A percentile compares a stretch with the other conserved stretches of the same genome.
Conservation (phyloP, 2,113 vertebrate genomes). For the Trinectes maculatus region DNA sequence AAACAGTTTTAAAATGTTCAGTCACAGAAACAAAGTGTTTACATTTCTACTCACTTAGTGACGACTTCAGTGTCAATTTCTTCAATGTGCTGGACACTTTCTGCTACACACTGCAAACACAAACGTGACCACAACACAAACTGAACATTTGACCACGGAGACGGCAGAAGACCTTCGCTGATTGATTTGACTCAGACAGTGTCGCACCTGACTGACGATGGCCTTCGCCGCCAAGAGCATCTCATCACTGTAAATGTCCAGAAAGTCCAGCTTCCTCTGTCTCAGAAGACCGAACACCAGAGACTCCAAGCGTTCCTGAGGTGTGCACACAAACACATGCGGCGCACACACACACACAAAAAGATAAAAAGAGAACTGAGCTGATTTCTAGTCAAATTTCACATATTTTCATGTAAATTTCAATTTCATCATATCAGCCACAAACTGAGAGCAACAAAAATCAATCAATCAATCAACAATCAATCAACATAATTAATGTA, state of each 20-base stretch:
- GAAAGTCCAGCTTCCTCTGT: slow-evolving; percentile 95
- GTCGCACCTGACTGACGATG: slow-evolving; percentile 91
- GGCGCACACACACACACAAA: slow-evolving; percentile 8
- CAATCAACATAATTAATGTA: no score
- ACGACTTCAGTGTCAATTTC: slow-evolving; percentile 91
- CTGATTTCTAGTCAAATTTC: no score
- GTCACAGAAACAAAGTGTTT: no score
- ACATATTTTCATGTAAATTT: no score
- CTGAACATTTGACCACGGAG: neutral
- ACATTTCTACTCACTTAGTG: slow-evolving; percentile 88
- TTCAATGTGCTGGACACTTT: slow-evolving; percentile 88
- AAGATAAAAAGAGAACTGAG: no score
- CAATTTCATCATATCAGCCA: no score
- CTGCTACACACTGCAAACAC: slow-evolving; percentile 87
- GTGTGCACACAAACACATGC: neutral
- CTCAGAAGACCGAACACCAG: slow-evolving; percentile 94
- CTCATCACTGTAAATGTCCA: slow-evolving; percentile 96
- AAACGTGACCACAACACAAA: neutral
- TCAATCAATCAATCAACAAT: no score
- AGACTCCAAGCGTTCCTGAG: slow-evolving; percentile 91
- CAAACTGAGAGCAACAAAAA: no score
- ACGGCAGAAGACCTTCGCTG: no score
- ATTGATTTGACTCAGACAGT: no score
- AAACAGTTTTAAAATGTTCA: no score
- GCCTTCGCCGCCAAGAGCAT: slow-evolving; percentile 91